These are phyloP conservation scores for Cheilosia vernalis DNA, from an alignment of 2,888 invertebrate species.

Conservation along the genomic window DNA sequence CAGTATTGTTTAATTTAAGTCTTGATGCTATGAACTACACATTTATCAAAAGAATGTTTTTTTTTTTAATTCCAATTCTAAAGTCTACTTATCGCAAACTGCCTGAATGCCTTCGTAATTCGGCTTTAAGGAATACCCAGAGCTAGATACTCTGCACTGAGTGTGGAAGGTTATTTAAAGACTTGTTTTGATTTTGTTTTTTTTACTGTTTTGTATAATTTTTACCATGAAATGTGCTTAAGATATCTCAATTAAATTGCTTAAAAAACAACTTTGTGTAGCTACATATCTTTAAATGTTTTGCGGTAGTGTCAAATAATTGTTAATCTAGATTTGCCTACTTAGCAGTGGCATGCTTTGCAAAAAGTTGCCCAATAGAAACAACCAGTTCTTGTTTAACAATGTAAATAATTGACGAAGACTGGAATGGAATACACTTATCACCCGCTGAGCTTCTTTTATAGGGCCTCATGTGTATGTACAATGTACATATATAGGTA, in stretches of 20 bases:
- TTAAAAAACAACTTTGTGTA: not conserved
- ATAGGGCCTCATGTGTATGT: too few relatives aligned
- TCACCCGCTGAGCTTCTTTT: too few relatives aligned
- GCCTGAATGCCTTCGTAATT: not conserved
- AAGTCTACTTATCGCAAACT: too few relatives aligned
- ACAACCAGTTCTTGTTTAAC: not conserved
- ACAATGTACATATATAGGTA: not conserved
- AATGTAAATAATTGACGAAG: not conserved
- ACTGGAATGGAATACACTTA: not conserved
- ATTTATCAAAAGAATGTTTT: not conserved
- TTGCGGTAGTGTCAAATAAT: not conserved
- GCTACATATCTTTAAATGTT: not conserved
- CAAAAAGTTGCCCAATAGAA: not conserved
- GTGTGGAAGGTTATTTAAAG: constrained; percentile 27
- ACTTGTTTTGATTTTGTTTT: constrained; percentile 15
- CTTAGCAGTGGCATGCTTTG: not conserved
- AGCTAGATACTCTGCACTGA: not conserved
- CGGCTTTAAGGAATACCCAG: not conserved
- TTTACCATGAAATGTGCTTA: not conserved
- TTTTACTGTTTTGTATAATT: not conserved
- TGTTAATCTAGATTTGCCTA: too few relatives aligned
- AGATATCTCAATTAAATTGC: not conserved
- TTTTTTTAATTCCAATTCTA: too few relatives aligned
- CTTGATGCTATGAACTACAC: not conserved
- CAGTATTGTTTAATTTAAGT: constrained; percentile 3